phyloP scores from a whole-genome alignment of 30 jellyfish, hydroid and myxozoan genomes.

The Sanderia malayensis region DNA sequence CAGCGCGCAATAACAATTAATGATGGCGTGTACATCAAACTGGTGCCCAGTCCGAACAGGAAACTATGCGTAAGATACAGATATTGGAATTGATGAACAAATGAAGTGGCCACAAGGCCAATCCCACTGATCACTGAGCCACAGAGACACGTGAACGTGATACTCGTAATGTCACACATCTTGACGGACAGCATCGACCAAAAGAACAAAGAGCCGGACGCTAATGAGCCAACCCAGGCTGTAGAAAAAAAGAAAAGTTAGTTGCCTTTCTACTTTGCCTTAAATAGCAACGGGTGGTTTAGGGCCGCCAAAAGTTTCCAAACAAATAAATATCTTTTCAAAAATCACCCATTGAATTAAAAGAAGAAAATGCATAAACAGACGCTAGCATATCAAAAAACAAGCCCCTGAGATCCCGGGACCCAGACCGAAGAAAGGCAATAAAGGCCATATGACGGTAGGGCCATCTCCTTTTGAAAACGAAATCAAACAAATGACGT shows the following conservation, averaged over 20 bases:
- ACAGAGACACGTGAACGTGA: conserved; percentile 67
- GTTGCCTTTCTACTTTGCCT: too few species aligned
- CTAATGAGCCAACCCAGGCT: conserved; percentile 97
- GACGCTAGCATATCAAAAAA: too few species aligned
- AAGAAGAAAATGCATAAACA: too few species aligned
- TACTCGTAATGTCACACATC: conserved; percentile 72
- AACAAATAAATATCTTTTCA: too few species aligned
- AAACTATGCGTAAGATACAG: conserved; percentile 87
- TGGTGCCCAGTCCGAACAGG: conserved; percentile 91
- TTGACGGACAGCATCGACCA: conserved; percentile 78
- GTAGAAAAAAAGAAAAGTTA: conserved; percentile 25
- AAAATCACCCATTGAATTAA: too few species aligned
- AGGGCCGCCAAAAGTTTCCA: too few species aligned
- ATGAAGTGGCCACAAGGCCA: conserved; percentile 79
- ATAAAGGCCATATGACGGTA: too few species aligned
- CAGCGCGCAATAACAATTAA: conserved; percentile 75
- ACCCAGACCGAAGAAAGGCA: too few species aligned
- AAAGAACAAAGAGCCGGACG: conserved; percentile 84
- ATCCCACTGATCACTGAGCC: conserved; percentile 80
- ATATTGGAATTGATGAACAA: conserved; percentile 37
- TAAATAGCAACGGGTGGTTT: too few species aligned
- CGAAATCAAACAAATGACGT: too few species aligned
- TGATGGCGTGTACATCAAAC: conserved; percentile 93
- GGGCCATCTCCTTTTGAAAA: too few species aligned
- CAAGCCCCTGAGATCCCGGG: too few species aligned